A percentile compares a stretch with the other conserved stretches of the same genome.
These are phyloP conservation scores for Marmota flaviventris DNA, from an alignment of 2,113 vertebrate genomes.

Conservation along the genomic window DNA sequence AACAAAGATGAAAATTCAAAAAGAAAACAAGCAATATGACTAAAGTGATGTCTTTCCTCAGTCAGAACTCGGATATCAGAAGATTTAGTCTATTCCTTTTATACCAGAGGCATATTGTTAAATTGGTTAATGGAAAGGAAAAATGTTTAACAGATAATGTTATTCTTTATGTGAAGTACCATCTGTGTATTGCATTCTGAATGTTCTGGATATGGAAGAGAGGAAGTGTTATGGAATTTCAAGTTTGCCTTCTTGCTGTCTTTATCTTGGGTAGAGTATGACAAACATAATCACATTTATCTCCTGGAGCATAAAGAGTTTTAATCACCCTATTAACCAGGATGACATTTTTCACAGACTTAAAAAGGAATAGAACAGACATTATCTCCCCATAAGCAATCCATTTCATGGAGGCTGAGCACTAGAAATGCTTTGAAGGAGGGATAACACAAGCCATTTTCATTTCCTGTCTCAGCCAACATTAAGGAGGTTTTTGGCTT, in stretches of 20 bases:
- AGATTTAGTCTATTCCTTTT: slow-evolving; percentile 81
- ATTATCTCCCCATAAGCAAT: slow-evolving; percentile 82
- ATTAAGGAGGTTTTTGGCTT: slow-evolving; percentile 51
- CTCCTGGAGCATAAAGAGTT: slow-evolving; percentile 84
- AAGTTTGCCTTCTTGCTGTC: slow-evolving; percentile 83
- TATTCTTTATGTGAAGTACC: slow-evolving; percentile 82
- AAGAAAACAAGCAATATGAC: slow-evolving; percentile 57
- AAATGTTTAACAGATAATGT: slow-evolving; percentile 85
- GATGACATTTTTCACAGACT: slow-evolving; percentile 86
- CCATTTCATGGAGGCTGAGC: slow-evolving; percentile 82
- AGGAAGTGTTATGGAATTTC: slow-evolving; percentile 81
- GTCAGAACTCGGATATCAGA: slow-evolving; percentile 77
- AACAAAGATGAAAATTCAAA: not conserved
- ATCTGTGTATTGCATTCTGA: slow-evolving; percentile 83
- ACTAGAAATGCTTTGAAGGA: slow-evolving; percentile 70
- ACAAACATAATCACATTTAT: slow-evolving; percentile 86
- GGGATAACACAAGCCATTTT: slow-evolving; percentile 61
- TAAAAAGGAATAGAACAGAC: slow-evolving; percentile 83
- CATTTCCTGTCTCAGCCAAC: slow-evolving; percentile 70
- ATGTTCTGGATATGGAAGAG: slow-evolving; percentile 78
- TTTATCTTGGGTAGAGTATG: slow-evolving; percentile 80
- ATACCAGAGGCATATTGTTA: slow-evolving; percentile 85
- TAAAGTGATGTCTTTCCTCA: slow-evolving; percentile 68
- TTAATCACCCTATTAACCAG: slow-evolving; percentile 86
- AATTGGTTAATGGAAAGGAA: slow-evolving; percentile 86